Base-by-base conservation (phyloP, 2,888 invertebrate genomes). In the Fragum fragum region DNA sequence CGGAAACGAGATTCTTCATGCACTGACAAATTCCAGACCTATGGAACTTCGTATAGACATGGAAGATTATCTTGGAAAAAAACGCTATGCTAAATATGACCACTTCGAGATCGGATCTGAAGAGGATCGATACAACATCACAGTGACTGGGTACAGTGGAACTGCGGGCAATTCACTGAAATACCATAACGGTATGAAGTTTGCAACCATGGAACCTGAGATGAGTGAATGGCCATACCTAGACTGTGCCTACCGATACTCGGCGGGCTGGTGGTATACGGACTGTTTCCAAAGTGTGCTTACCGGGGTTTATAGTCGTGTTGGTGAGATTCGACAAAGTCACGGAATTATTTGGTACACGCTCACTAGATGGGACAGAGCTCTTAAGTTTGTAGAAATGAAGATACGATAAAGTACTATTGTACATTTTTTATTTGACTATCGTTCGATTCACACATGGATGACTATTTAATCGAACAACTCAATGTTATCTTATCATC, bases 41-140 rank as follows among this genome's bases (percentile, higher is more conserved):
- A 47, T 47, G 47, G 47, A 47, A n/a, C 47, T 47, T 47, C 47
- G 47, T n/a, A n/a, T 47, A n/a, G 47, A 47, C 14, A 47, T 47
- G 47, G n/a, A 47, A 47, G 47, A 47, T n/a, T 47, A 9, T n/a
- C 47, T 14, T 16, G 47, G 47, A 9, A 47, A 14, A 3, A n/a
- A 18, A 3, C 14, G n/a, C 3, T 47, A 47, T n/a, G 47, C 47
- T 14, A 5, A 14, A 14, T 47, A 47, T n/a, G n/a, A n/a, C 14
- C 47, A 47, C 14, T 47, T 47, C n/a, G 7, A 47, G 47, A 47
- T 47, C 14, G 47, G 47, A 18, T 47, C 47, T 5, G 47, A 47
- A 16, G 47, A 5, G 47, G 47, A 47, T 14, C 18, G 47, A 9
- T 47, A 47, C 16, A 47, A 47, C 14, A 14, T 47, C 3, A 47